Evolutionary conservation across 1,140 invertebrate species (phyloP), one percentile per base, ranked within the genome.

Genomic region (Camponotus pennsylvanicus): DNA sequence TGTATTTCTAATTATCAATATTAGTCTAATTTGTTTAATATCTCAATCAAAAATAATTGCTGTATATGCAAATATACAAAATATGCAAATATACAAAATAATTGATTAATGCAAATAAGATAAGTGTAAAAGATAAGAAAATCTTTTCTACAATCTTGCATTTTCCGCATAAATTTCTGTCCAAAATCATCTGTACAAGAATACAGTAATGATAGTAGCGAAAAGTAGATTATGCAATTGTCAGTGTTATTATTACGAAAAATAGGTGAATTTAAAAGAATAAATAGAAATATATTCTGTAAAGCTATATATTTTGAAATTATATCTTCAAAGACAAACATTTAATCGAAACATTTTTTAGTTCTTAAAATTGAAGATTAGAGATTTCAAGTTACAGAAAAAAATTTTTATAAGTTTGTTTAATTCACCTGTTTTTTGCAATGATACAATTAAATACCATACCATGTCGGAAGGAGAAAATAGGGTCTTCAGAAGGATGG

Each of bases 81-180:
- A 57, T 70, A 0, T 57, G 34, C 66, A 21, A 15, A 45, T 70
- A 34, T 45, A 49, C 13, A 18, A 75, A 83, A 75, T 75, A 15
- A 75, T 49, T 45, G 4, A 73, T 0, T 11, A 34, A 59, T 42
- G 55, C 40, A 83, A 83, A 71, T 64, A 75, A 83, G 18, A 34
- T 55, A 42, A 27, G 42, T 42, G 27, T 73, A n/a, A 42, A 34
- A 57, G 15, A 27, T 2, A 45, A 32, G 42, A n/a, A 59, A 80
- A 69, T 57, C 9, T 61, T 75, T 57, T 61, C 40, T 83, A 75
- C 55, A 63, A 83, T 83, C 79, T 83, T 75, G 79, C 79, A 83
- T 61, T 83, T 83, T 61, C 13, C 18, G 49, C 49, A 49, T 63
- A 21, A 21, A 42, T 59, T 55, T 32, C 21, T 15, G 4, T 69